Base-by-base conservation (phyloP, 1,140 invertebrate genomes). In the Mycetomoellerius zeteki region DNA sequence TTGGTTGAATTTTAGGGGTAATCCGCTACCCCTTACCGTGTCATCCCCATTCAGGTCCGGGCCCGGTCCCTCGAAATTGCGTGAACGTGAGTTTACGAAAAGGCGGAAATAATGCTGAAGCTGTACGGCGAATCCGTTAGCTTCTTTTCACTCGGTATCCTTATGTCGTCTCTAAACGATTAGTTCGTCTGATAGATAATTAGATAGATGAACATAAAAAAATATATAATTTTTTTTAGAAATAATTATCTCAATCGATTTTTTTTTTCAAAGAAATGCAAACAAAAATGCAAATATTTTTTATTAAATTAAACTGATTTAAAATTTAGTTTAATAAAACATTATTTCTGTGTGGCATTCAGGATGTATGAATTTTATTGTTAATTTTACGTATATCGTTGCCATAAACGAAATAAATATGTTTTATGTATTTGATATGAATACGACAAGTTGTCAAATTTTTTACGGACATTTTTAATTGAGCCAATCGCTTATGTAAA, bases 1-100 rank as follows among this genome's bases (percentile, higher is more conserved):
- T 92, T 93, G 87, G 90, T 62, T 90, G 92, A 90, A 91, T 93
- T 93, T 89, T 87, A 89, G 88, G 90, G 91, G 92, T 91, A 92
- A 89, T 88, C 47, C 47, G 78, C 86, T 90, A 91, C 89, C 92
- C 91, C 91, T 91, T 80, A 90, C 91, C 90, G 86, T 91, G 92
- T 92, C 91, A 93, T 93, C 89, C 89, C 86, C 67, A 89, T 84
- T 71, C 85, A 78, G 37, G 16, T 50, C 10, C 16, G 62, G 60
- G n/a, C 27, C 37, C 54, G 47, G 73, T 86, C 86, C 86, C 81
- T 89, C 64, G 47, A 92, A 92, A 92, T 91, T 92, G 78, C 84
- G 86, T 67, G 85, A 88, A 77, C 90, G 89, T 91, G 91, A 91
- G 88, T 91, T 87, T 85, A 90, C 90, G 85, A 88, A 91, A 91